Evolutionary conservation across 2,113 vertebrate species (phyloP), one percentile per base, ranked within the genome.

Genomic region (Anolis sagrei): DNA sequence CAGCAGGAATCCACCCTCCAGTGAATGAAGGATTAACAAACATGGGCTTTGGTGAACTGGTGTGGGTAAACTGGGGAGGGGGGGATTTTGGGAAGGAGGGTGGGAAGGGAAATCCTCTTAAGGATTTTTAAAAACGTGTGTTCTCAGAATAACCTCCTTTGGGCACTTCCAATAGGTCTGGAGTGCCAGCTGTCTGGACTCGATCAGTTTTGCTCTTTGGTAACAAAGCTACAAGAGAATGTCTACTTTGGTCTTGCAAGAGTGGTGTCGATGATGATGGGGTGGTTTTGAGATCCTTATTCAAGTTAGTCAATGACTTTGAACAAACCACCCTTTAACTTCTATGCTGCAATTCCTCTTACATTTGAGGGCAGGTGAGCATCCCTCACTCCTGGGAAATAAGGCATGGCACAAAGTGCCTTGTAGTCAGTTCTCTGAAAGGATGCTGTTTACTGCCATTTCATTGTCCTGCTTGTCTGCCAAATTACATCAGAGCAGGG

Each of bases 101-200:
- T 49, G 90, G 92, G 93, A 13, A 90, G 78, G 29, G 85, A 90
- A 69, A 87, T 39, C 80, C 86, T 58, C 81, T 89, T 88, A 14
- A n/a, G 79, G 81, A n/a, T 85, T 89, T 44, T 85, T 58, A 62
- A 70, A 83, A 66, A 51, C 48, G 25, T 61, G 62, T 88, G 73
- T 82, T 78, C 3, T 82, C 70, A 85, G 69, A 86, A 89, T 86
- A 76, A 4, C 80, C 75, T 61, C 70, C 75, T 79, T 84, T 85
- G 70, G 23, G 14, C 81, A 82, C 81, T 64, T 86, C 48, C 81
- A 16, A 3, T 0, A 0, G 21, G 58, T 72, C 83, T 48, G 0
- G 66, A 77, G 80, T 64, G 39, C 36, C 0, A 0, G 58, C 5
- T 0, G 23, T 76, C 61, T 75, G 32, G 66, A 68, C 54, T 8